Conservation (phyloP, 2,888 invertebrate species). For the Drosophila testacea region DNA sequence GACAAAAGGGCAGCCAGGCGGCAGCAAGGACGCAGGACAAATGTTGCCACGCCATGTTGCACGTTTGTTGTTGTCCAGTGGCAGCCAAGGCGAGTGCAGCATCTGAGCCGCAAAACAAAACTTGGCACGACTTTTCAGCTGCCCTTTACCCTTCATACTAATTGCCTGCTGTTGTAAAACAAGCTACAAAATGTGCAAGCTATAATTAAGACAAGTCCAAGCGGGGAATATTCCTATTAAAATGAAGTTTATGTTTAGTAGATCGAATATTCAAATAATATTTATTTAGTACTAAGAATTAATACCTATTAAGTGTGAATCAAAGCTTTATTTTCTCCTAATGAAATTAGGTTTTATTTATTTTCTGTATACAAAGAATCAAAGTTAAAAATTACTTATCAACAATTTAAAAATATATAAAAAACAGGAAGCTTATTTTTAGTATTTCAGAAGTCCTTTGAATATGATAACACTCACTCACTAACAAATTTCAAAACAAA, state of each 20-base stretch:
- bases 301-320: not conserved
- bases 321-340: not conserved
- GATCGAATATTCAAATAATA: not conserved
- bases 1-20: slow-evolving; percentile 49
- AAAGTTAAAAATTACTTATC: too few relatives aligned
- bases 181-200: slow-evolving; percentile 3
- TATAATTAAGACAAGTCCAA: not conserved
- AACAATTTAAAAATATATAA: too few relatives aligned
- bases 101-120: slow-evolving; percentile 8
- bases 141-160: slow-evolving; percentile 16
- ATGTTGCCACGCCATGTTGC: slow-evolving; percentile 67
- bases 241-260: not conserved
- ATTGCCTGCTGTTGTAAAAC: slow-evolving; percentile 11
- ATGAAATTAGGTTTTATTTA: not conserved
- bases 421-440: too few relatives aligned
- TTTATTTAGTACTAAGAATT: too few relatives aligned
- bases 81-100: slow-evolving; percentile 21
- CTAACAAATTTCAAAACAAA: too few relatives aligned
- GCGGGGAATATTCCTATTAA: not conserved
- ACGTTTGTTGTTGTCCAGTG: slow-evolving; percentile 53
- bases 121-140: slow-evolving; percentile 26
- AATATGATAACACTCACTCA: too few relatives aligned
- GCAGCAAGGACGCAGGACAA: slow-evolving; percentile 56
- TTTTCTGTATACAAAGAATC: too few relatives aligned
- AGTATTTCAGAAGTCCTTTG: too few relatives aligned